phyloP scores from a whole-genome alignment of 2,797 vertebrate genomes.

The Alca torda region DNA sequence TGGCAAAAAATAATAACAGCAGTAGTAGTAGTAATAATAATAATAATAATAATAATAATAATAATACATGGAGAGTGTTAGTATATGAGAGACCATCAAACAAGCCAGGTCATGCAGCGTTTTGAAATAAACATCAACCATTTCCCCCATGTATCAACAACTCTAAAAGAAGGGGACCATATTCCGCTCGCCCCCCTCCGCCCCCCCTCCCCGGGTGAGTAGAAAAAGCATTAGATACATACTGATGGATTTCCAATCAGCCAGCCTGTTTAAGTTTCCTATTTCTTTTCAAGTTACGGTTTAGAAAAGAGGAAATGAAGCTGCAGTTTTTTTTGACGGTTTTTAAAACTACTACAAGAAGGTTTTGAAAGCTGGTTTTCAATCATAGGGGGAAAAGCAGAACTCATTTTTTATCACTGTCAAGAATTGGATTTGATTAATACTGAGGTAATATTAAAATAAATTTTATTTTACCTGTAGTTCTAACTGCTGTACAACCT shows the following conservation, averaged over 20 bases:
- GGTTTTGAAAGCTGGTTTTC: conserved; percentile 57
- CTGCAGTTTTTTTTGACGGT: conserved; percentile 40
- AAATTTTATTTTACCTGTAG: conserved; percentile 91
- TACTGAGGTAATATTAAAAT: conserved; percentile 75
- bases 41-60: background rate
- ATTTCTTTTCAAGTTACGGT: conserved; percentile 57
- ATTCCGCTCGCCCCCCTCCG: background rate
- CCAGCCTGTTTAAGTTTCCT: conserved; percentile 45
- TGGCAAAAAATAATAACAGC: background rate
- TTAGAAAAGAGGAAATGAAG: conserved; percentile 58
- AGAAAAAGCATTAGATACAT: background rate
- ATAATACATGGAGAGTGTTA: conserved; percentile 53
- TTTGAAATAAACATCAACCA: conserved; percentile 38
- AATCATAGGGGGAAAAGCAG: conserved; percentile 60
- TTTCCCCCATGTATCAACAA: background rate
- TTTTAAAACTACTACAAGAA: conserved; percentile 59
- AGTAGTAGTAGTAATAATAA: background rate
- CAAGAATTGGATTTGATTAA: conserved; percentile 62
- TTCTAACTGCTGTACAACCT: conserved; percentile 99
- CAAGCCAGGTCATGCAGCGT: conserved; percentile 47
- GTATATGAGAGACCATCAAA: conserved; percentile 48
- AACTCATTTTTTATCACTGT: conserved; percentile 69
- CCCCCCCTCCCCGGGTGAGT: background rate
- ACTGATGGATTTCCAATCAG: conserved; percentile 40
- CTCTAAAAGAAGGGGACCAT: background rate